These are phyloP conservation scores for Ditula angustiorana DNA, from an alignment of 2,888 invertebrate genomes.

Conservation along the genomic window DNA sequence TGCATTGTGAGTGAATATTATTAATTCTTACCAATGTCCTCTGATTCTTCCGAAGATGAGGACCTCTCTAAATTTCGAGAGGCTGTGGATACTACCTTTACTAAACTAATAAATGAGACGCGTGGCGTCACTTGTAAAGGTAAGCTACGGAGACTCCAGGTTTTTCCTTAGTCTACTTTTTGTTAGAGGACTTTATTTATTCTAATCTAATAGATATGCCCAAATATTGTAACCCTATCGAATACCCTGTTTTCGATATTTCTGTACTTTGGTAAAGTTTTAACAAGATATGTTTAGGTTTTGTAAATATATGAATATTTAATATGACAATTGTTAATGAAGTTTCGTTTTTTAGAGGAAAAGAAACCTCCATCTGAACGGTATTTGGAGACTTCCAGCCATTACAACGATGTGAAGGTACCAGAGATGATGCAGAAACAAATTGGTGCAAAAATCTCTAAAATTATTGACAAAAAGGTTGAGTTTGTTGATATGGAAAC, in stretches of 20 bases:
- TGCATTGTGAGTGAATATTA: too few species aligned
- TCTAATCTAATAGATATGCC: too few species aligned
- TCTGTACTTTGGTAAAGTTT: too few species aligned
- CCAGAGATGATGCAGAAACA: conserved; percentile 80
- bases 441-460: conserved; percentile 80
- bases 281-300: too few species aligned
- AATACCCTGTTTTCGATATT: not conserved
- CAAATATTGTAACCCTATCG: not conserved
- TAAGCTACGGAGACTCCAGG: not conserved
- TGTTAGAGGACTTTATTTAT: too few species aligned
- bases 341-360: conserved; percentile 41
- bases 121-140: conserved; percentile 48
- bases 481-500: conserved; percentile 67
- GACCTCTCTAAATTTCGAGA: conserved; percentile 78
- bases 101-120: conserved; percentile 63
- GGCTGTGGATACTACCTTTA: conserved; percentile 80
- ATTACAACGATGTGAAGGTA: conserved; percentile 83
- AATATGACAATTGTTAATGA: too few species aligned
- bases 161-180: too few species aligned
- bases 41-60: conserved; percentile 80
- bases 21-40: conserved; percentile 62
- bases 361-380: conserved; percentile 66
- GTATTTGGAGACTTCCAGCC: conserved; percentile 72
- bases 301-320: too few species aligned
- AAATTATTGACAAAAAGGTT: conserved; percentile 74